Conservation (phyloP, 2,113 vertebrate genomes). For the Pimephales promelas region DNA sequence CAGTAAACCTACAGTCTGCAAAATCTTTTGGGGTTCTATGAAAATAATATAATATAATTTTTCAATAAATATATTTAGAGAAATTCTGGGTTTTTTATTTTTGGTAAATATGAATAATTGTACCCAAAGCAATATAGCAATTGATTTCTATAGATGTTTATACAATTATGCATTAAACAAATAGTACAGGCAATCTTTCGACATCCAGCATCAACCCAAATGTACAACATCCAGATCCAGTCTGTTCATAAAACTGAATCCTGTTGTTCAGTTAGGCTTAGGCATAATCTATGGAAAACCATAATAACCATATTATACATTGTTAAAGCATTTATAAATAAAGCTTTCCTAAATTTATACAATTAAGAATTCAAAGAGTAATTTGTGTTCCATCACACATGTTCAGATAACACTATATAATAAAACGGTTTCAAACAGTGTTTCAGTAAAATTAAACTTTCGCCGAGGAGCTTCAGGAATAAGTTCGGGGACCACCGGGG, state of each 20-base stretch:
- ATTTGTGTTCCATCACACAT: background rate
- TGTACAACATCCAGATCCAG: slow-evolving; percentile 8
- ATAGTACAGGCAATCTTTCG: background rate
- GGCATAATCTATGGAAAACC: background rate
- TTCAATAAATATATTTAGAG: no score
- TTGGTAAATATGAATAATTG: slow-evolving; percentile 1
- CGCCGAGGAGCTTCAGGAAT: background rate
- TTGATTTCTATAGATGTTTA: background rate
- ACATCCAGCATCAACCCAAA: slow-evolving; percentile 15
- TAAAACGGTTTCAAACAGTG: background rate
- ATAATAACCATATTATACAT: background rate
- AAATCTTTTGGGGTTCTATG: no score
- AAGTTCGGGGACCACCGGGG: background rate
- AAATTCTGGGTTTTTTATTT: background rate
- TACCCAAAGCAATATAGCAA: background rate
- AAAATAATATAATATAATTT: no score
- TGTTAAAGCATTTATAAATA: background rate
- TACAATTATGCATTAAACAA: slow-evolving; percentile 18
- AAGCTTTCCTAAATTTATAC: background rate
- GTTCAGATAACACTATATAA: background rate
- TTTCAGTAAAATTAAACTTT: slow-evolving; percentile 9
- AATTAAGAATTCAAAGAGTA: background rate
- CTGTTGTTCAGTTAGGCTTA: background rate
- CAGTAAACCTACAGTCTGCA: no score
- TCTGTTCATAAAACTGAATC: slow-evolving; percentile 12